A percentile compares a stretch with the other conserved stretches of the same genome.
Conservation (phyloP, 2,797 vertebrate genomes). For the Caiman crocodilus region DNA sequence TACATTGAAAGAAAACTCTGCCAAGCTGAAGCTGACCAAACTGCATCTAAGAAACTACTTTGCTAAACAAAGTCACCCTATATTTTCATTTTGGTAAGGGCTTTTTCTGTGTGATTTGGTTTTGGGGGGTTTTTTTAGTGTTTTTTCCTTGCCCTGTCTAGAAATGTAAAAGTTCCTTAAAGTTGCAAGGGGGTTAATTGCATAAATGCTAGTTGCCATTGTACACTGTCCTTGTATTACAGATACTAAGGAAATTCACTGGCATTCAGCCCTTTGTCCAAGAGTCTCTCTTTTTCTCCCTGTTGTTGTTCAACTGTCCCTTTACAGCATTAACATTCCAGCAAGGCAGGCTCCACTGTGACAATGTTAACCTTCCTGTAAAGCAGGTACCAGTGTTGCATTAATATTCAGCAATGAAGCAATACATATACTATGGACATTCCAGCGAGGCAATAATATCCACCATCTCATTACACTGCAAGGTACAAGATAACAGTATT, state of each 20-base stretch:
- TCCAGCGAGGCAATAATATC: neutral
- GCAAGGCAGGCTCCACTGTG: neutral
- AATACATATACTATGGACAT: neutral
- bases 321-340: neutral
- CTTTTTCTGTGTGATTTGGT: no score
- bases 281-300: neutral
- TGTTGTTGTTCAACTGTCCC: neutral
- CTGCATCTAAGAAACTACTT: neutral
- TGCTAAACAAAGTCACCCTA: neutral
- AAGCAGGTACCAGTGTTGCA: rapidly evolving
- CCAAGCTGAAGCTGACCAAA: neutral
- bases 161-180: no score
- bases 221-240: neutral
- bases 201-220: neutral
- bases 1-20: neutral
- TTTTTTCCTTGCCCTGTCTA: no score
- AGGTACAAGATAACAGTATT: slow-evolving; percentile 23
- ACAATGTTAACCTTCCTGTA: neutral
- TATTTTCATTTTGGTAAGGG: neutral
- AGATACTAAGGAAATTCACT: neutral
- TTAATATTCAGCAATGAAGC: neutral
- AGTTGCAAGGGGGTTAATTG: no score
- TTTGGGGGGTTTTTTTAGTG: no score
- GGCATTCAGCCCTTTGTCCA: neutral
- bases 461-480: neutral